Evolutionary conservation across 2,113 vertebrate species (phyloP).

Genomic region (Ursus arctos): DNA sequence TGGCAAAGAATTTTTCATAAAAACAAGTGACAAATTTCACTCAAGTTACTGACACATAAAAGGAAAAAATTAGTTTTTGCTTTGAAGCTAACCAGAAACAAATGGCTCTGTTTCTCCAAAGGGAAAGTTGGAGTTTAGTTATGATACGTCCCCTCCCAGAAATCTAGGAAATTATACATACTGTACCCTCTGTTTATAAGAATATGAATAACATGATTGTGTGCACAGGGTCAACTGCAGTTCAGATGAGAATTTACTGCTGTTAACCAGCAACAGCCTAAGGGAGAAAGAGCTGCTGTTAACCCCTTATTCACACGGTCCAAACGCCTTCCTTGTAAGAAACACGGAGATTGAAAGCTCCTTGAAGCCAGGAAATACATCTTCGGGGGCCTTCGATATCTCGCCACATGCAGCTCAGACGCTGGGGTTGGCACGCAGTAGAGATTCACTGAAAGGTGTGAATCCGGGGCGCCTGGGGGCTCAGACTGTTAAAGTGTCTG

Average conservation of each 20-base stretch:
- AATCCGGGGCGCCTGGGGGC: neutral
- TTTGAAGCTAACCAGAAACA: slow-evolving; percentile 88
- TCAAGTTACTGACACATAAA: slow-evolving; percentile 86
- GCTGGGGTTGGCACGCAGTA: rapidly evolving
- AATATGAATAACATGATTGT: slow-evolving; percentile 89
- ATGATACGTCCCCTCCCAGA: slow-evolving; percentile 86
- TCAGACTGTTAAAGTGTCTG: too few species aligned
- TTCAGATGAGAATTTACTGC: slow-evolving; percentile 86
- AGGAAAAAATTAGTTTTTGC: slow-evolving; percentile 85
- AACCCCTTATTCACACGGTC: slow-evolving; percentile 49
- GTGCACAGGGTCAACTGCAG: slow-evolving; percentile 85
- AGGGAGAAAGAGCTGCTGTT: slow-evolving; percentile 56
- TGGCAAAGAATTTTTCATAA: slow-evolving; percentile 84
- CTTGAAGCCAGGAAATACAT: neutral
- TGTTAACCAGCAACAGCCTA: slow-evolving; percentile 69
- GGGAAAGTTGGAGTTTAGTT: slow-evolving; percentile 86
- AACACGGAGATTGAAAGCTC: neutral
- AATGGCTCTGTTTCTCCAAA: slow-evolving; percentile 86
- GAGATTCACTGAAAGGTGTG: neutral
- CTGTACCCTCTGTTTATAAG: slow-evolving; percentile 88
- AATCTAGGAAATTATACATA: slow-evolving; percentile 88
- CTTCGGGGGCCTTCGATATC: neutral
- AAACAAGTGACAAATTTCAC: slow-evolving; percentile 89
- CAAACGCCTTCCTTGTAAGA: neutral
- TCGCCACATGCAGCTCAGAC: neutral